Conservation (phyloP, 2,113 vertebrate genomes). For the Antechinus stuartii region DNA sequence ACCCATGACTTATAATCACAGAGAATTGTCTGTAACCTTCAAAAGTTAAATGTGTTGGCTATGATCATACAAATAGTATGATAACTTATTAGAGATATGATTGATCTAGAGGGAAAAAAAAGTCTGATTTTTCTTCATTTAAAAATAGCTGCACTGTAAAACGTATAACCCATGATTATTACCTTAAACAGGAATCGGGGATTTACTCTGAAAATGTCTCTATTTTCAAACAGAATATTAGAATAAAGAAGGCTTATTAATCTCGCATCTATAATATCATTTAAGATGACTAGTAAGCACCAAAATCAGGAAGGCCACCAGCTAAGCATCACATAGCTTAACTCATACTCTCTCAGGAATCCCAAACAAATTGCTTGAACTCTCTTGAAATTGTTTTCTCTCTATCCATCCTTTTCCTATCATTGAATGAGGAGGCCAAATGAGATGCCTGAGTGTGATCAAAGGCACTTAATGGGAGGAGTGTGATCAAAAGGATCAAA, state of each 20-base stretch:
- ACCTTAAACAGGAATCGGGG: background rate
- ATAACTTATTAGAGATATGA: background rate
- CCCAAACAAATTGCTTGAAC: background rate
- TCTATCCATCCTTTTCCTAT: background rate
- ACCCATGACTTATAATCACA: background rate
- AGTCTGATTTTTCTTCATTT: background rate
- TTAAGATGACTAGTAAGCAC: background rate
- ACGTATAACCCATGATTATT: background rate
- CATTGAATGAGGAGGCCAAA: background rate
- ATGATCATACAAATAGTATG: background rate
- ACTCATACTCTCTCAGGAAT: background rate
- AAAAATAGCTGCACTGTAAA: background rate
- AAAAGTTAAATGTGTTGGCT: background rate
- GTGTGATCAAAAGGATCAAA: background rate
- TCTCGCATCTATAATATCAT: background rate
- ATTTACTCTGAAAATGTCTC: background rate
- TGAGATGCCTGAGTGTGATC: background rate
- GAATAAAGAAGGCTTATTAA: background rate
- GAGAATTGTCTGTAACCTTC: background rate
- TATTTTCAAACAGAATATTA: background rate
- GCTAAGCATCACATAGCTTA: background rate
- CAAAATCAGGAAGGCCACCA: background rate
- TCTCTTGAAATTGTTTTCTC: background rate
- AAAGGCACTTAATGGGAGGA: background rate
- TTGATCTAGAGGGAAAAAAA: background rate